Evolutionary conservation across 2,113 vertebrate genomes (phyloP).

Genomic region (Larimichthys crocea): DNA sequence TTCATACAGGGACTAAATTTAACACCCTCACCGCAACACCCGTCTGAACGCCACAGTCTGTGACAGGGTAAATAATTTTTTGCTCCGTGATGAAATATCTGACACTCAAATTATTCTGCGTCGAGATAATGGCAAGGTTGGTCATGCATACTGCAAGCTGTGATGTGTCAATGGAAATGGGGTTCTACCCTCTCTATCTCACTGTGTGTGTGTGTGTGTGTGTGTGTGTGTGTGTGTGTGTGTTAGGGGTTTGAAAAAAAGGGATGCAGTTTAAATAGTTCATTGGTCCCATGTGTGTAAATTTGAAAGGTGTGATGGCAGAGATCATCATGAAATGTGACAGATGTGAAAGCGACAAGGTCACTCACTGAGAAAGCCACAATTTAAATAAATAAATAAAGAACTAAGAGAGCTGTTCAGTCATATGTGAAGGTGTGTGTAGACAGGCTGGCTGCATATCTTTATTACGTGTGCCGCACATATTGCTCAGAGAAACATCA

Average conservation of each 20-base stretch:
- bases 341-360: constrained; percentile 45
- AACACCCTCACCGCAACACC: constrained; percentile 34
- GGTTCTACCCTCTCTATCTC: neutral
- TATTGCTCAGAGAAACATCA: neutral
- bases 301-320: constrained; percentile 40
- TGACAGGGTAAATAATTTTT: constrained; percentile 65
- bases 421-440: constrained; percentile 50
- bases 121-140: constrained; percentile 61
- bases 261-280: neutral
- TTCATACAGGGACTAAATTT: constrained; percentile 69
- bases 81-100: constrained; percentile 55
- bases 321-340: constrained; percentile 48
- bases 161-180: constrained; percentile 58
- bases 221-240: neutral
- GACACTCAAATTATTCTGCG: constrained; percentile 70
- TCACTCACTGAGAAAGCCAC: constrained; percentile 27
- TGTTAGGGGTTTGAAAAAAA: constrained; percentile 4
- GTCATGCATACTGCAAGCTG: constrained; percentile 61
- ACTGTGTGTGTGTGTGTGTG: neutral
- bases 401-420: constrained; percentile 45
- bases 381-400: constrained; percentile 55
- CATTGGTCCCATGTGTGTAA: constrained; percentile 14
- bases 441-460: constrained; percentile 3
- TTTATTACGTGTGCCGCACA: constrained; percentile 18
- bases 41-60: constrained; percentile 33